Percentiles rank a stretch among this genome's conserved stretches.
phyloP scores from a whole-genome alignment of 2,888 invertebrate species.

The Drosophila ochracea region DNA sequence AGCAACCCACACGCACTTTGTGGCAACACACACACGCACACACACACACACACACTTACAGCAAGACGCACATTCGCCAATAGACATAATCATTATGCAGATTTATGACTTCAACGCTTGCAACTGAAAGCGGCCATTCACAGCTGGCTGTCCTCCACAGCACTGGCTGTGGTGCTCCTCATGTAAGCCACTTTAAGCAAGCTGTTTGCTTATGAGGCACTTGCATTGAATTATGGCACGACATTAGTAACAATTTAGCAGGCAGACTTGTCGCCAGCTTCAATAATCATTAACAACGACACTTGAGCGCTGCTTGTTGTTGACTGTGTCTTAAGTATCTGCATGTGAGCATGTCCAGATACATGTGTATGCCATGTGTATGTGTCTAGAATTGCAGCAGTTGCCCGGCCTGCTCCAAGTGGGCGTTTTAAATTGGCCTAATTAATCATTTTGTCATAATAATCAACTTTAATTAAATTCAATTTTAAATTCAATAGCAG shows the following conservation, averaged over 20 bases:
- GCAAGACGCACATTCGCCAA: constrained; percentile 9
- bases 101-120: constrained; percentile 81
- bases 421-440: constrained; percentile 74
- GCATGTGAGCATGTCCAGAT: constrained; percentile 2
- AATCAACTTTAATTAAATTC: constrained; percentile 77
- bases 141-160: background rate
- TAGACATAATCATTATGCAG: constrained; percentile 66
- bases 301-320: constrained; percentile 54
- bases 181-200: constrained; percentile 58
- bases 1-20: constrained; percentile 48
- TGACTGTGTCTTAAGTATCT: constrained; percentile 18
- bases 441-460: constrained; percentile 79
- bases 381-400: background rate
- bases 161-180: background rate
- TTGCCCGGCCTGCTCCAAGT: constrained; percentile 45
- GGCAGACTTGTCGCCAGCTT: constrained; percentile 71
- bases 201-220: constrained; percentile 79
- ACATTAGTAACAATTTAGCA: constrained; percentile 72
- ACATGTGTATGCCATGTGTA: constrained; percentile 8
- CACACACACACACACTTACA: constrained; percentile 10
- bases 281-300: constrained; percentile 72
- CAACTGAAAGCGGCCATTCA: constrained; percentile 59
- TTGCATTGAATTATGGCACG: constrained; percentile 69
- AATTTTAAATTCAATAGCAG: constrained; percentile 58
- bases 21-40: constrained; percentile 1